Evolutionary conservation across 2,888 invertebrate genomes (phyloP).

Genomic region (Trichopria drosophilae): DNA sequence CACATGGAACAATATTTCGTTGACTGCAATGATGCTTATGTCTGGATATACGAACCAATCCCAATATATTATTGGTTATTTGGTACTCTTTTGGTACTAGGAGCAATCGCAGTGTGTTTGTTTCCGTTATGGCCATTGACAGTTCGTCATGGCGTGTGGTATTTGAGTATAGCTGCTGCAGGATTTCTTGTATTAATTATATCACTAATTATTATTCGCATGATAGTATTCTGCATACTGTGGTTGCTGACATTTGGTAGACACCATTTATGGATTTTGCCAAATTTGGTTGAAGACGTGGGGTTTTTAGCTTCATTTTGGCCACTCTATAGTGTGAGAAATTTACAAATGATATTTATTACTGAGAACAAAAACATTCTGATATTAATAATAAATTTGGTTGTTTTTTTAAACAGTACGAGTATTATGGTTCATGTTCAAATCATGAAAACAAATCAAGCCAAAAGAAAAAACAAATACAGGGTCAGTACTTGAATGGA

Average conservation of each 20-base stretch:
- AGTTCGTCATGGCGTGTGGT: slow-evolving; percentile 92
- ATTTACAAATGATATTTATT: slow-evolving; percentile 9
- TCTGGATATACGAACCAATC: slow-evolving; percentile 98
- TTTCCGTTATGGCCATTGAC: slow-evolving; percentile 99
- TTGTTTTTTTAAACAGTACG: too few relatives aligned
- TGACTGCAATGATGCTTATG: slow-evolving; percentile 93
- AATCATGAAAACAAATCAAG: slow-evolving; percentile 61
- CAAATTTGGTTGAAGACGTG: slow-evolving; percentile 98
- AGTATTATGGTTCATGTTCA: slow-evolving; percentile 71
- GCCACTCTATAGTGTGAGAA: slow-evolving; percentile 85
- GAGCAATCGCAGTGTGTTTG: slow-evolving; percentile 92
- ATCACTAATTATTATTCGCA: slow-evolving; percentile 82
- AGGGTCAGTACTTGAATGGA: too few relatives aligned
- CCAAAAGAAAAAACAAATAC: slow-evolving; percentile 74
- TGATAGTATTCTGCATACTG: slow-evolving; percentile 87
- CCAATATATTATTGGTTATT: slow-evolving; percentile 93
- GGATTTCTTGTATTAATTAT: slow-evolving; percentile 94
- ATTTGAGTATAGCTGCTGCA: slow-evolving; percentile 91
- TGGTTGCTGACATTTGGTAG: slow-evolving; percentile 87
- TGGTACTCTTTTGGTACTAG: slow-evolving; percentile 86
- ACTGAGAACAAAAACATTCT: slow-evolving; percentile 1
- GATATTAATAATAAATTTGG: too few relatives aligned
- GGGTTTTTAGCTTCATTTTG: slow-evolving; percentile 98
- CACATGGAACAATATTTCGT: slow-evolving; percentile 92
- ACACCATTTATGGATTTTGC: slow-evolving; percentile 96